Evolutionary conservation across 2,888 invertebrate genomes (phyloP).

Genomic region (Latrodectus elegans): DNA sequence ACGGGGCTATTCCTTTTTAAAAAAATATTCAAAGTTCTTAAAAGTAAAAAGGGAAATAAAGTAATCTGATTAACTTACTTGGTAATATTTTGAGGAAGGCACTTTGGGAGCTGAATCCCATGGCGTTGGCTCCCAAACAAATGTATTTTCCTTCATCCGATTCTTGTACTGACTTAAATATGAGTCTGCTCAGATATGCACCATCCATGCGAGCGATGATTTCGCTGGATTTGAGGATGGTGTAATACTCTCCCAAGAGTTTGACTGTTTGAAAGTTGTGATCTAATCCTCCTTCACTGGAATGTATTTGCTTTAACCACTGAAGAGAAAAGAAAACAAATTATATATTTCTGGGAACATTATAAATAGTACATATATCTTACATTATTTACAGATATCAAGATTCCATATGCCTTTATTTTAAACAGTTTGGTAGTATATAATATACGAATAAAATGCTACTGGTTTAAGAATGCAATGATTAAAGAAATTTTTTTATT

Average conservation of each 20-base stretch:
- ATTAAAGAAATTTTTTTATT: too few species aligned
- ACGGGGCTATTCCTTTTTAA: neutral
- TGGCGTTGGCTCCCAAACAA: slow-evolving; percentile 77
- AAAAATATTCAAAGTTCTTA: neutral
- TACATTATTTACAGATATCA: too few species aligned
- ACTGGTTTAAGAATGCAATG: too few species aligned
- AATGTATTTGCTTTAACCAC: slow-evolving; percentile 76
- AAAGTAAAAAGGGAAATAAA: too few species aligned
- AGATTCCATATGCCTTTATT: too few species aligned
- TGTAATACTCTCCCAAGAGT: slow-evolving; percentile 75
- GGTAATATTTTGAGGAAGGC: slow-evolving; percentile 75
- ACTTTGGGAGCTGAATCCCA: slow-evolving; percentile 76
- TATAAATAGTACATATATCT: too few species aligned
- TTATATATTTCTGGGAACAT: too few species aligned
- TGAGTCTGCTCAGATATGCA: slow-evolving; percentile 76
- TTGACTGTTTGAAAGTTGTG: slow-evolving; percentile 73
- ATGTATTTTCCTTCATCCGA: slow-evolving; percentile 77
- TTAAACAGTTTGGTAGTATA: too few species aligned
- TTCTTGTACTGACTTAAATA: slow-evolving; percentile 74
- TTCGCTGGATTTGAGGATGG: slow-evolving; percentile 75
- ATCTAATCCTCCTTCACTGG: slow-evolving; percentile 71
- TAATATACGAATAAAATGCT: too few species aligned
- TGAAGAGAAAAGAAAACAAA: slow-evolving; percentile 67
- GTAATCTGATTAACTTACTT: slow-evolving; percentile 36
- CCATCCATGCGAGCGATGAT: slow-evolving; percentile 74